Percentiles rank a stretch among this genome's conserved stretches.
Evolutionary conservation across 2,113 vertebrate species (phyloP).

Genomic region (Cyanoderma ruficeps): DNA sequence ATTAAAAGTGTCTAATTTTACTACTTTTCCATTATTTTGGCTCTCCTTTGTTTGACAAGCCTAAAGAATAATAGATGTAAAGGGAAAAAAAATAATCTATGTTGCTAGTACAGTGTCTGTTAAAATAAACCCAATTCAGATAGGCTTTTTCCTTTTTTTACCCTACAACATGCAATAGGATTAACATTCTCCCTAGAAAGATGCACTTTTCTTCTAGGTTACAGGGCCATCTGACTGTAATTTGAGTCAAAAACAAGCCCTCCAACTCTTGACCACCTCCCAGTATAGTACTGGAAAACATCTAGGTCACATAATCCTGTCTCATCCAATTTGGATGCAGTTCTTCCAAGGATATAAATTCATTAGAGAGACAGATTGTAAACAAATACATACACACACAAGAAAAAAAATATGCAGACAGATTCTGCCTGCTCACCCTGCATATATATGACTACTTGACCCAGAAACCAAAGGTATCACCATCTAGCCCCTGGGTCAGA

Average conservation of each 20-base stretch:
- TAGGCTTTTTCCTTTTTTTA: not conserved
- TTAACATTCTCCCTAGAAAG: not conserved
- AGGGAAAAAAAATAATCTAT: not conserved
- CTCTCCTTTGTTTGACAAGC: not conserved
- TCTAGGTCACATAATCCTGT: conserved; percentile 19
- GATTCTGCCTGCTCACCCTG: conserved; percentile 10
- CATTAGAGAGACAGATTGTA: conserved; percentile 43
- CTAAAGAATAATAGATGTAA: not conserved
- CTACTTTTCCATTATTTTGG: conserved; percentile 1
- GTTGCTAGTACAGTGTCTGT: not conserved
- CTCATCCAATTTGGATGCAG: conserved; percentile 14
- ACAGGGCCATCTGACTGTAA: not conserved
- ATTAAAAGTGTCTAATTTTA: not conserved
- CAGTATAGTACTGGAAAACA: not conserved
- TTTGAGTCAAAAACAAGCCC: not conserved
- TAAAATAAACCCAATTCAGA: conserved; percentile 2
- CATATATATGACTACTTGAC: conserved; percentile 35
- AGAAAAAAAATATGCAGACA: not conserved
- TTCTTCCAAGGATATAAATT: conserved; percentile 40
- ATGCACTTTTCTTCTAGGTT: not conserved
- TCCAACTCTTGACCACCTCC: conserved; percentile 7
- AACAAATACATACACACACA: conserved; percentile 7
- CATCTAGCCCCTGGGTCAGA: conserved; percentile 18
- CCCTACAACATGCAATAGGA: not conserved
- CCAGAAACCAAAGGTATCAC: conserved; percentile 39